phyloP scores from a whole-genome alignment of 2,888 invertebrate genomes.

The Lobophora halterata region DNA sequence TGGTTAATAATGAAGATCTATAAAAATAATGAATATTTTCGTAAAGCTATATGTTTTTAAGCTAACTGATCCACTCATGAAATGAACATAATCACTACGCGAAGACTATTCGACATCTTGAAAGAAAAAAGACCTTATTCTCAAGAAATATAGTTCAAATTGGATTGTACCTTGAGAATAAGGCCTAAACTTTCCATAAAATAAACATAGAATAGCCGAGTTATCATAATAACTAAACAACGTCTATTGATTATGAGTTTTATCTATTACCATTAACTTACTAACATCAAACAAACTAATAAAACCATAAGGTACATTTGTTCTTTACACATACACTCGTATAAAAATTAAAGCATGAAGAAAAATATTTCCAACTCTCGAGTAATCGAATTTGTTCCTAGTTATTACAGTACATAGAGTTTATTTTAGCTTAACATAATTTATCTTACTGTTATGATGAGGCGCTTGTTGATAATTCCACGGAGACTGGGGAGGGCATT shows the following conservation, averaged over 20 bases:
- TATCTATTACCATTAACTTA: conserved; percentile 12
- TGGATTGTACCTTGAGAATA: conserved; percentile 9
- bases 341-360: conserved; percentile 76
- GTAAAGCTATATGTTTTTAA: conserved; percentile 23
- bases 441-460: conserved; percentile 69
- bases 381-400: conserved; percentile 76
- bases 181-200: conserved; percentile 4
- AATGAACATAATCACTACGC: conserved; percentile 17
- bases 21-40: conserved; percentile 26
- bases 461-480: conserved; percentile 64
- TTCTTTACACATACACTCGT: conserved; percentile 38
- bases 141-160: conserved; percentile 9
- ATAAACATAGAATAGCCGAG: too few species aligned
- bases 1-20: conserved; percentile 23
- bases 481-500: conserved; percentile 51
- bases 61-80: conserved; percentile 19
- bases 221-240: too few species aligned
- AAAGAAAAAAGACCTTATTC: conserved; percentile 15
- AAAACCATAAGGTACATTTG: conserved; percentile 26
- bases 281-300: conserved; percentile 24
- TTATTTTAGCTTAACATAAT: conserved; percentile 60
- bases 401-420: conserved; percentile 57
- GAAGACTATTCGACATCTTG: conserved; percentile 13
- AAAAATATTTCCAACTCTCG: conserved; percentile 63
- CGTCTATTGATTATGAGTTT: too few species aligned